Conservation (phyloP, 2,113 vertebrate genomes). For the Epinephelus fuscoguttatus region DNA sequence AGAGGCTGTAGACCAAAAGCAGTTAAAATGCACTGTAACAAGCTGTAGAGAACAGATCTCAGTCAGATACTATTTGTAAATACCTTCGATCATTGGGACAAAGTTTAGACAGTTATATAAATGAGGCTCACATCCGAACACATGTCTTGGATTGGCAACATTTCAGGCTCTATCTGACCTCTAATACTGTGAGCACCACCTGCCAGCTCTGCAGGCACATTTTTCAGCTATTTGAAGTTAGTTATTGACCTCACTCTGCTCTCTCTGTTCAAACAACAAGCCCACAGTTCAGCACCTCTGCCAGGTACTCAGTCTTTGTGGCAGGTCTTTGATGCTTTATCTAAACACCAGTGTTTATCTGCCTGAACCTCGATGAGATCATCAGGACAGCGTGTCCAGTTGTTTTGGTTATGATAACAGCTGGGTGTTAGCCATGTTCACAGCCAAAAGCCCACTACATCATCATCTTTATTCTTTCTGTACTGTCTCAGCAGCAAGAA, state of each 20-base stretch:
- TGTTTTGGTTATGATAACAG: slow-evolving; percentile 75
- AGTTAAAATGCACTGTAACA: background rate
- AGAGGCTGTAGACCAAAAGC: background rate
- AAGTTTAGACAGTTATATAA: slow-evolving; percentile 22
- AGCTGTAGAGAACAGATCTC: background rate
- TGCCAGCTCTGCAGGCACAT: slow-evolving; percentile 56
- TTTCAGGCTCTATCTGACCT: slow-evolving; percentile 22
- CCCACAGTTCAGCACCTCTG: slow-evolving; percentile 66
- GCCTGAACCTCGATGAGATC: slow-evolving; percentile 63
- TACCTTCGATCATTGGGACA: slow-evolving; percentile 3
- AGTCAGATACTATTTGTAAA: slow-evolving; percentile 13
- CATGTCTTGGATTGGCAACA: slow-evolving; percentile 26
- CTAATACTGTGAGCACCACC: slow-evolving; percentile 46
- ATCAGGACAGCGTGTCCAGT: slow-evolving; percentile 58
- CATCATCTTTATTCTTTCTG: slow-evolving; percentile 19
- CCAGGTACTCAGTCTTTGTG: slow-evolving; percentile 73
- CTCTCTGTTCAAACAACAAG: slow-evolving; percentile 67
- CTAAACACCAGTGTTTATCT: slow-evolving; percentile 70
- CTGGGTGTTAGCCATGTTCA: slow-evolving; percentile 49
- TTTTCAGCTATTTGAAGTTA: slow-evolving; percentile 69
- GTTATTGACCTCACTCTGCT: slow-evolving; percentile 71
- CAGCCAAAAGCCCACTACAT: slow-evolving; percentile 20
- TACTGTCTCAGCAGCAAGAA: slow-evolving; percentile 1
- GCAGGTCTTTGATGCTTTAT: slow-evolving; percentile 76
- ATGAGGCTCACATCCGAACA: slow-evolving; percentile 24